Base-by-base conservation (phyloP, 23 tunicate genomes). In the Trididemnum nubilum region DNA sequence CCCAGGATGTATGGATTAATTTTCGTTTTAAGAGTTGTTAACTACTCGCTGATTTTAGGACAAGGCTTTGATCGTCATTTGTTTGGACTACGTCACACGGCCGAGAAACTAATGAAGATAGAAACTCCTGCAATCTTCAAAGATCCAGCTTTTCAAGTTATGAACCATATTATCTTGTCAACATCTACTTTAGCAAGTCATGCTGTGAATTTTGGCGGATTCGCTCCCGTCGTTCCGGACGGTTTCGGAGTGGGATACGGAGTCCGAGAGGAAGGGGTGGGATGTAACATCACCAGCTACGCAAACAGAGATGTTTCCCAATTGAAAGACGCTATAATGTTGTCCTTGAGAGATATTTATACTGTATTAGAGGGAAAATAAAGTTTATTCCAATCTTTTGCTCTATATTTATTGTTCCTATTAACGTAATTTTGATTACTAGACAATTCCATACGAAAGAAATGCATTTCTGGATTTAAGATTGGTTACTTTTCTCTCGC, bases 191-290 rank as follows among this genome's bases (percentile, higher is more conserved):
- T 96, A 38, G 82, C 97, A 71, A 87, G 98, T 36, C 86, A 91
- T 38, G 97, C 97, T 1, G 84, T 87, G 15, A 35, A 50, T 22
- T 32, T 96, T 37, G 99, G 99, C 15, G 99, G 99, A 18, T 96
- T 96, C 67, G 99, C 97, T 40, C 97, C 99, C 27, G 99, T 96
- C 3, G 86, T 85, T 9, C 90, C 93, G 0, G 94, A 96, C 76
- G 99, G 99, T 19, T 96, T 83, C 76, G 99, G 99, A 18, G 91
- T 96, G 5, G 99, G 99, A 0, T 96, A 96, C 35, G 92, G 92
- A 32, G 83, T 81, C 61, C 73, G 92, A 38, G 84, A 80, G 29
- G 85, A 92, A 2, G 33, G 34, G 71, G 35, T 91, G 12, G 99
- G 99, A 26, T 84, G 89, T 58, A 93, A 93, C 36, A 79, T 93